phyloP scores from a whole-genome alignment of 1,140 invertebrate species.

The Penaeus indicus region DNA sequence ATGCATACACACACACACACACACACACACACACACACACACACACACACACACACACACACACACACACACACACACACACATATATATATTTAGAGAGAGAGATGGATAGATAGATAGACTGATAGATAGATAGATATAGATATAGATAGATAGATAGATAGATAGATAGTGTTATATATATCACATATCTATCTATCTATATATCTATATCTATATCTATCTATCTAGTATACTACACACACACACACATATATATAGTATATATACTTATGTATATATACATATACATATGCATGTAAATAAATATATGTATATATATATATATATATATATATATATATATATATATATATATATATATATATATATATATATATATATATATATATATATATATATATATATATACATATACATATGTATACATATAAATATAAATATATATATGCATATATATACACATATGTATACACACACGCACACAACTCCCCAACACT shows the following conservation, averaged over 20 bases:
- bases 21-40: not conserved
- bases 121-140: no score
- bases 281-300: not conserved
- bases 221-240: not conserved
- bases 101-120: no score
- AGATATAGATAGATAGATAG: no score
- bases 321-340: slow-evolving; percentile 14
- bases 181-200: no score
- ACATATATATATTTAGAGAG: not conserved
- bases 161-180: no score
- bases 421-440: no score
- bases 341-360: not conserved
- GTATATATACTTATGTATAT: not conserved
- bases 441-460: no score
- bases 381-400: not conserved
- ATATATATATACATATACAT: no score
- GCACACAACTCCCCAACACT: no score
- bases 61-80: slow-evolving; percentile 18
- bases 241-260: not conserved
- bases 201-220: not conserved
- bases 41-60: slow-evolving; percentile 28
- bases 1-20: slow-evolving; percentile 5
- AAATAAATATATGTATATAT: not conserved
- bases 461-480: no score
- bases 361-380: not conserved